These are phyloP conservation scores for Leucosticte australis DNA, from an alignment of 2,113 vertebrate species.

Conservation along the genomic window DNA sequence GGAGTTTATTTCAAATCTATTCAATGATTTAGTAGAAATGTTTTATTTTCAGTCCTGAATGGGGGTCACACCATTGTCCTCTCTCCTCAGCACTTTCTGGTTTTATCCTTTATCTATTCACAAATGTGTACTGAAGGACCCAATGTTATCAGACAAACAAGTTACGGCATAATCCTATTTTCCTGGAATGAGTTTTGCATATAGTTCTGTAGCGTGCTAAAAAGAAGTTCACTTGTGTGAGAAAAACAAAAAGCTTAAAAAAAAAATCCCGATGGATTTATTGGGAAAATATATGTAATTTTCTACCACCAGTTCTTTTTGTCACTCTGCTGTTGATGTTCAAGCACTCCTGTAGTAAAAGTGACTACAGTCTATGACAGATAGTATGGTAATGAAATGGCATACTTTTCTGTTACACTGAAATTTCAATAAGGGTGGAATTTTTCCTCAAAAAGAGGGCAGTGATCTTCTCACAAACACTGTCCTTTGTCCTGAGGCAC, in stretches of 20 bases:
- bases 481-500: constrained; percentile 76
- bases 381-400: constrained; percentile 31
- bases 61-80: background rate
- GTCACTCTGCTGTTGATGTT: background rate
- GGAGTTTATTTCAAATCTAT: background rate
- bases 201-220: background rate
- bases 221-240: background rate
- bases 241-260: background rate
- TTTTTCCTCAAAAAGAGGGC: constrained; percentile 66
- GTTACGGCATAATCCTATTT: background rate
- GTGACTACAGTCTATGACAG: background rate
- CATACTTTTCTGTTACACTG: constrained; percentile 31
- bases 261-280: background rate
- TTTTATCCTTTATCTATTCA: background rate
- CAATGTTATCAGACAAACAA: background rate
- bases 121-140: background rate
- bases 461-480: constrained; percentile 71
- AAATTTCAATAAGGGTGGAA: constrained; percentile 66
- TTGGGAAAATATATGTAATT: background rate
- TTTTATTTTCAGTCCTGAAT: background rate
- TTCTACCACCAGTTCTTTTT: background rate
- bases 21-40: background rate
- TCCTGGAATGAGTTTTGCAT: background rate
- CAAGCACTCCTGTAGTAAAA: background rate
- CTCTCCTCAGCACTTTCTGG: background rate